These are phyloP conservation scores for Propithecus perrieri DNA, from an alignment of 2,797 vertebrate species.

Conservation along the genomic window DNA sequence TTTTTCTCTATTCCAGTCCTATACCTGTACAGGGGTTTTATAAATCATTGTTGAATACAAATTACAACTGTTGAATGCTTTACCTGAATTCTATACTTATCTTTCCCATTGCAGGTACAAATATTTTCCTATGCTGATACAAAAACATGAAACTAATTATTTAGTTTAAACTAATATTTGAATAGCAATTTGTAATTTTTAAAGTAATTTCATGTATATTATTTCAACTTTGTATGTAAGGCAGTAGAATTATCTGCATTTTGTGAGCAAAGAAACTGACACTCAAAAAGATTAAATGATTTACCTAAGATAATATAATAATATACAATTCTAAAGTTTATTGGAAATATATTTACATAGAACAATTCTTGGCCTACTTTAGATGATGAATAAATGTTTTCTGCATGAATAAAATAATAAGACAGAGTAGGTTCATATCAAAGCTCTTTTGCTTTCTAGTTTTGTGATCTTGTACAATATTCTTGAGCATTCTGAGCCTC, in stretches of 20 bases:
- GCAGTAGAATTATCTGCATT: background rate
- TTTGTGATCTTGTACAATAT: background rate
- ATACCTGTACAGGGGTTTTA: background rate
- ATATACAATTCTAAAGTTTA: background rate
- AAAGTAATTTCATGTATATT: background rate
- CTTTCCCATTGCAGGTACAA: background rate
- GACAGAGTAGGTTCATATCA: background rate
- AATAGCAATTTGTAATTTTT: background rate
- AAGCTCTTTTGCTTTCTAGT: background rate
- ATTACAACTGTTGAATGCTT: background rate
- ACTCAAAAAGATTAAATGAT: background rate
- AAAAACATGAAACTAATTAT: background rate
- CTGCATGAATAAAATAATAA: background rate
- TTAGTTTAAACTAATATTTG: conserved; percentile 28
- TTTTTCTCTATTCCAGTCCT: background rate
- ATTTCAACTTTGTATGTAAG: background rate
- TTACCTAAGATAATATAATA: background rate
- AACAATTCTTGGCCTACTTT: background rate
- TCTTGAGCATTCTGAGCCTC: background rate
- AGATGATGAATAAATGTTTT: background rate
- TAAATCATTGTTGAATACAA: background rate
- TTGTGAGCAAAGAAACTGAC: background rate
- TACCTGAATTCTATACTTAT: background rate
- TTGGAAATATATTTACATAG: background rate
- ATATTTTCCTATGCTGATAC: conserved; percentile 29